Base-by-base conservation (phyloP, 2,113 vertebrate species). In the Brienomyrus longianalis region DNA sequence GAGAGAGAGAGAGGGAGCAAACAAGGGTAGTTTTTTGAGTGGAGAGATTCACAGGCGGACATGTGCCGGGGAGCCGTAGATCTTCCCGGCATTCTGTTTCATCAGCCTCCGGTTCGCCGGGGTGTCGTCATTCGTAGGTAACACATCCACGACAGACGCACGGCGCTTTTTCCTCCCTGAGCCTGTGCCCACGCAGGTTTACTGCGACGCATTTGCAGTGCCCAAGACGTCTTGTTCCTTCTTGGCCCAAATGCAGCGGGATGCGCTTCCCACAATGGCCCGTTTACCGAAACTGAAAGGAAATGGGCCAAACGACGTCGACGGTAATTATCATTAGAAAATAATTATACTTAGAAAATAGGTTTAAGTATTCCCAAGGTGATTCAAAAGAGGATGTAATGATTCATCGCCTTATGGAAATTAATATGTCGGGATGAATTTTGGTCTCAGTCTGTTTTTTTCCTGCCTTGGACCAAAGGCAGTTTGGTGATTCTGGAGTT, bases 261-360 rank as follows among this genome's bases (percentile, higher is more conserved):
- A 54, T 89, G 83, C 90, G 83, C 90, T 91, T 92, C 93, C 94
- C 93, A 92, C 93, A 92, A n/a, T 21, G 92, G 92, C 89, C 91
- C 92, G 90, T 93, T 94, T 92, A 92, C 93, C 92, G 89, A 88
- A 80, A 89, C 92, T 89, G 89, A 91, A 91, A 90, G 90, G 91
- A 91, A 93, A 94, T 93, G 92, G 93, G 87, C 92, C 87, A 90
- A 92, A 90, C 91, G 93, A 93, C 91, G 91, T 91, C 90, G 85
- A 19, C 90, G 91, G 50, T 93, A 93, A 94, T 94, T 92, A 93
- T 92, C 89, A 93, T 88, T 54, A 93, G 89, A 59, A 66, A 90
- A 87, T 83, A 52, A 90, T 91, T 88, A 93, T 91, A 91, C 93
- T 93, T 92, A 90, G 80, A 43, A n/a, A 94, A 92, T 90, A 56